Evolutionary conservation across 2,888 invertebrate species (phyloP), one percentile per base, ranked within the genome.

Genomic region (Leptopilina drosophilae): DNA sequence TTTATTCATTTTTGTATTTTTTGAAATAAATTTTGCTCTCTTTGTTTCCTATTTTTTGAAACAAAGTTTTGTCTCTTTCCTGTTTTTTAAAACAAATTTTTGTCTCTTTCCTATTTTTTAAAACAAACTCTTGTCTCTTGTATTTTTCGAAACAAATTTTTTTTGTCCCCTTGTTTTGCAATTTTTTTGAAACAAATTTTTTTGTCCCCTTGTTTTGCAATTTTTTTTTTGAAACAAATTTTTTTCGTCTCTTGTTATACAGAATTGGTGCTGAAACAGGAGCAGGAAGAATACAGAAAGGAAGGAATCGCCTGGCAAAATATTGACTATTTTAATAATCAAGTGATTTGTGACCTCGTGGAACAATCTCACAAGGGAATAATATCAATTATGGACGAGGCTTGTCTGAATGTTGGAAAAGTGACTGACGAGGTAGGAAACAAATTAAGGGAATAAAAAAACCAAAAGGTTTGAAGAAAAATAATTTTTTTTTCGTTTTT

Each of bases 241-340:
- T 20, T 62, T 62, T 62, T 20, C 2, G 9, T 73, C n/a, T 56
- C n/a, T 42, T 42, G 33, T 33, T 33, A 33, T 9, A 12, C 90
- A 97, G 99, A 99, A 92, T 93, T 99, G 92, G 99, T 99, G 49
- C 92, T 99, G 82, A 98, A 98, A 89, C 99, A 98, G 92, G 99
- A 99, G 91, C 99, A 99, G 89, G 99, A 99, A 90, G 99, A 99
- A 90, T 99, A 99, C 91, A 94, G 95, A 84, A 94, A 96, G 42
- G 99, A 99, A 91, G 99, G 99, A 77, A 99, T 99, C 89, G 96
- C 96, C 86, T 99, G 99, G 99, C 95, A 96, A 80, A 96, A 98
- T 87, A 95, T 99, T 83, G 96, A 98, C 81, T 99, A 98, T 93
- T 99, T 99, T 93, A 99, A 99, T 93, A 99, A 99, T 93, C 96